A percentile compares a stretch with the other conserved stretches of the same genome.
phyloP scores from a whole-genome alignment of 2,113 vertebrate species.

The Atrichornis clamosus region DNA sequence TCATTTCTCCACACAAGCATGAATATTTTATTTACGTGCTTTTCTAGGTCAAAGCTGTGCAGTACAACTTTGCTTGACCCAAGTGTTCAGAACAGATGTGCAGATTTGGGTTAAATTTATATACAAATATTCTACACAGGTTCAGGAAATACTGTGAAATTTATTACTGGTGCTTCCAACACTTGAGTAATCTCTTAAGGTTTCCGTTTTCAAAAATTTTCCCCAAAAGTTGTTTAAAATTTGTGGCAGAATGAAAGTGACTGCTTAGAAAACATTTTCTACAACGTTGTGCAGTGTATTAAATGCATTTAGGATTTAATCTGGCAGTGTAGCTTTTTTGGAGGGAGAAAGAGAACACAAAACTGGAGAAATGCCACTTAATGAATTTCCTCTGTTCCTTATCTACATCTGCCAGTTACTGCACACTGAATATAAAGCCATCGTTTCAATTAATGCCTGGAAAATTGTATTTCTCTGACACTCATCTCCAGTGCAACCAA shows the following conservation, averaged over 20 bases:
- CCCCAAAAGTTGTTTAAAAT: background rate
- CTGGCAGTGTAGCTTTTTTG: background rate
- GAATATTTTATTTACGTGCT: background rate
- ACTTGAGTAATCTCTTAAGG: background rate
- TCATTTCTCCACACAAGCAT: background rate
- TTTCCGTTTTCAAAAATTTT: background rate
- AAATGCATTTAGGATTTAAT: background rate
- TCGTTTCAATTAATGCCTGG: conserved; percentile 4
- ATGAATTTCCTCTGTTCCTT: conserved; percentile 16
- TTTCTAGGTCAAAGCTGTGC: background rate
- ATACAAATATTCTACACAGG: background rate
- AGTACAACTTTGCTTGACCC: background rate
- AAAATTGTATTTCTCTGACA: conserved; percentile 34
- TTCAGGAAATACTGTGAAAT: background rate
- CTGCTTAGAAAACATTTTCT: background rate
- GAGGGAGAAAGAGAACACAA: background rate
- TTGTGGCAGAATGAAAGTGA: background rate
- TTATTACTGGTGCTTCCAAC: background rate
- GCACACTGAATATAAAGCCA: background rate
- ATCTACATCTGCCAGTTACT: conserved; percentile 13
- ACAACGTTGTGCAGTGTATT: background rate
- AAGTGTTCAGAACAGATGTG: background rate
- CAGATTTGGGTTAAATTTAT: background rate
- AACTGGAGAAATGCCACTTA: conserved; percentile 3
- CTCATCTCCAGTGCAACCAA: conserved; percentile 31